Conservation (phyloP, 2,888 invertebrate genomes). For the Lithophane leautieri region DNA sequence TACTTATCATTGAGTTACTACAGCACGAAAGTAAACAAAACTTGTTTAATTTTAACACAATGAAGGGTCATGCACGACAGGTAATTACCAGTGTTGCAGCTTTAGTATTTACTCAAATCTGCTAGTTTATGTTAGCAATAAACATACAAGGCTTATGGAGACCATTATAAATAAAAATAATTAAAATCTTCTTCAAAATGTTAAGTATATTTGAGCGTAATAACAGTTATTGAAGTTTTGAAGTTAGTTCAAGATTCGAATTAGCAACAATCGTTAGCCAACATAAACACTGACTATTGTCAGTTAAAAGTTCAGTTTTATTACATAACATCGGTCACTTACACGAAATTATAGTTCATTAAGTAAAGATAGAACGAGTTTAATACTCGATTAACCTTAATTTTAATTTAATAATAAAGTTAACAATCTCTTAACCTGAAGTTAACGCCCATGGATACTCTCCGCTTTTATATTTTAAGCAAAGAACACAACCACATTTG, state of each 20-base stretch:
- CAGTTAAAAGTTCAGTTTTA: constrained; percentile 55
- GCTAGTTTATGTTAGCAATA: background rate
- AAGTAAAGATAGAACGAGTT: constrained; percentile 55
- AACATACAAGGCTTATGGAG: background rate
- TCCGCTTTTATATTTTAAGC: constrained; percentile 72
- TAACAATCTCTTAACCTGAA: constrained; percentile 84
- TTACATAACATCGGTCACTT: constrained; percentile 54
- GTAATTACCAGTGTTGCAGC: background rate
- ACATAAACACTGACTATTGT: constrained; percentile 66
- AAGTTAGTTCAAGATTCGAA: constrained; percentile 64
- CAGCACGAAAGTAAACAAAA: background rate
- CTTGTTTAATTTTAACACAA: constrained; percentile 10
- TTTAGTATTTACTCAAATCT: constrained; percentile 1
- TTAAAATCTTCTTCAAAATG: background rate
- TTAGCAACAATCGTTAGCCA: constrained; percentile 63
- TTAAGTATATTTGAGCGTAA: background rate
- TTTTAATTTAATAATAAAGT: constrained; percentile 87
- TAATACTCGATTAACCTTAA: constrained; percentile 75
- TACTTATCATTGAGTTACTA: background rate
- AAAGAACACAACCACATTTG: constrained; percentile 70
- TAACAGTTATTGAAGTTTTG: constrained; percentile 2
- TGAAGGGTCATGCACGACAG: constrained; percentile 18
- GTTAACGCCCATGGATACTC: constrained; percentile 88
- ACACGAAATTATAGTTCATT: constrained; percentile 38
- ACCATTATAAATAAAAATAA: background rate